Percentiles rank a stretch among this genome's conserved stretches.
These are phyloP conservation scores for Drosophila equinoxialis DNA, from an alignment of 1,140 invertebrate species.

Conservation along the genomic window DNA sequence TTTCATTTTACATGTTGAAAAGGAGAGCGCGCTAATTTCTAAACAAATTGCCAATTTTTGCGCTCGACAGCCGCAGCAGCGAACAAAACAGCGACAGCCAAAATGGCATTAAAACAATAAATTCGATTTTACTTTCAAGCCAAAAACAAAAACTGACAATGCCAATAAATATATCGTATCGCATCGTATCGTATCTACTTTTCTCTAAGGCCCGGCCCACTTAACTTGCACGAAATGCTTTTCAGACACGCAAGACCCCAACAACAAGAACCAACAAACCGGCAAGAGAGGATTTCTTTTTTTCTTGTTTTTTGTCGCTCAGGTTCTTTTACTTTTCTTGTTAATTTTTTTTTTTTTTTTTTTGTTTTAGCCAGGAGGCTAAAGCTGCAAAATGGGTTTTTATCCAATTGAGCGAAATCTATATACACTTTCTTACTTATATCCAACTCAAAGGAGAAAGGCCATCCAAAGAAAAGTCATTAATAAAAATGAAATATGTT, in stretches of 20 bases:
- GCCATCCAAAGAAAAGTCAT: background rate
- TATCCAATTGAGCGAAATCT: slow-evolving; percentile 9
- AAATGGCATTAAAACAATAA: slow-evolving; percentile 80
- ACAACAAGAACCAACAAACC: background rate
- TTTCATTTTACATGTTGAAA: slow-evolving; percentile 72
- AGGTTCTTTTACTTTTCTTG: background rate
- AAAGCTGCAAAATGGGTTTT: background rate
- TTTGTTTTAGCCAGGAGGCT: slow-evolving; percentile 1
- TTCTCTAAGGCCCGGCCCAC: slow-evolving; percentile 68
- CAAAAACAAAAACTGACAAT: slow-evolving; percentile 49
- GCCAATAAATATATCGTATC: slow-evolving; percentile 70
- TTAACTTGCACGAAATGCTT: slow-evolving; percentile 71
- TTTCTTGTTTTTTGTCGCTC: background rate
- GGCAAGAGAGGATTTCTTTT: slow-evolving; percentile 9
- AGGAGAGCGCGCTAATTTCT: slow-evolving; percentile 73
- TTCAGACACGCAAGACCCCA: slow-evolving; percentile 64
- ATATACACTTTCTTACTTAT: background rate
- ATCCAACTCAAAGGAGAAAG: background rate
- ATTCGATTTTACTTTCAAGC: slow-evolving; percentile 70
- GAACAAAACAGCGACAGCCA: slow-evolving; percentile 52
- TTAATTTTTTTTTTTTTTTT: background rate
- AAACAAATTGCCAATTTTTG: slow-evolving; percentile 79
- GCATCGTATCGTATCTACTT: slow-evolving; percentile 51
- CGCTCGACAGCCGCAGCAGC: slow-evolving; percentile 41
- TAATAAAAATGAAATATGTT: too few relatives aligned